Base-by-base conservation (phyloP, 2,888 invertebrate genomes). In the Amblyjoppa fuscipennis region DNA sequence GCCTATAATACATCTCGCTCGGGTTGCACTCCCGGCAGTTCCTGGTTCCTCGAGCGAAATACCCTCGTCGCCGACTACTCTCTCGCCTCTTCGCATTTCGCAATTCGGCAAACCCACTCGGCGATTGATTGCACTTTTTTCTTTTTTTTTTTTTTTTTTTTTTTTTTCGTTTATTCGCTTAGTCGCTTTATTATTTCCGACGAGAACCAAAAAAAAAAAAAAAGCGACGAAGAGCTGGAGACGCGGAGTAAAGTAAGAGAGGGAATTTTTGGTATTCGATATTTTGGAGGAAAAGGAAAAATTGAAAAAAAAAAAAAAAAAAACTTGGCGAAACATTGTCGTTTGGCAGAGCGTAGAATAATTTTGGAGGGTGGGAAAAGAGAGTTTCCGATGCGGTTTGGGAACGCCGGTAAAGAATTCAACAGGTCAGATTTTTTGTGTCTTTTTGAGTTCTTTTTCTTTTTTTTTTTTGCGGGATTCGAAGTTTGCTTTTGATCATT, bases 11-110 rank as follows among this genome's bases (percentile, higher is more conserved):
- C 68, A 34, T 81, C 83, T 79, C 45, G 85, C 83, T 85, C 83
- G 59, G 51, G 75, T 81, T 45, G 53, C 74, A 41, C 56, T 70
- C 83, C 31, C 68, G 20, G 31, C 53, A 69, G 83, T 86, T 86
- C 85, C 85, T 86, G 83, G 83, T 86, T 83, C 80, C 73, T 73
- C 76, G 76, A 76, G 79, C 83, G 76, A 83, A 81, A 84, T 64
- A 0, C 34, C 25, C 61, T 84, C 76, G 61, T 82, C 85, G 75
- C 79, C 85, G 45, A 80, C 85, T 77, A 77, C 16, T 64, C 59
- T 83, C 59, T 83, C 83, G 64, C 51, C 49, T 69, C 56, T 49
- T 49, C 13, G 80, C 76, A 79, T 81, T 83, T 76, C 76, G 69
- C 76, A 81, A 86, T 70, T 81, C 64, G 83, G 59, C 61, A 77